These are phyloP conservation scores for Gymnorhina tibicen DNA, from an alignment of 2,113 vertebrate genomes.

Conservation along the genomic window DNA sequence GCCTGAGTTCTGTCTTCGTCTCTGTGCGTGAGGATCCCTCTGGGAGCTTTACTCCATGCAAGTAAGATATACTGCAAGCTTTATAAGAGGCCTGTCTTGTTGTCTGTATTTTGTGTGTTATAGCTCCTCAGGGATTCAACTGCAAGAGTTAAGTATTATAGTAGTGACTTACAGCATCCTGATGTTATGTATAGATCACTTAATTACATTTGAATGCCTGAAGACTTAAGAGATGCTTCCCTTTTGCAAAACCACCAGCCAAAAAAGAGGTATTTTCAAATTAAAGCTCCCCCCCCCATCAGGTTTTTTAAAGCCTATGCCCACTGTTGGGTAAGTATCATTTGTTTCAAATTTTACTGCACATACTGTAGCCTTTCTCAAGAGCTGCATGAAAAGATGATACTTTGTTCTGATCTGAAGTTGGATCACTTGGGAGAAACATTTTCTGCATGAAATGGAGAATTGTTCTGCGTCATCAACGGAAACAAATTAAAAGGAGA, in stretches of 20 bases:
- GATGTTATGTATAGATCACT: not conserved
- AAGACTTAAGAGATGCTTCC: not conserved
- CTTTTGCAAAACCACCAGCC: not conserved
- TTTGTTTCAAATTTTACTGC: not conserved
- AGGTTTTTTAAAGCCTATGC: not conserved
- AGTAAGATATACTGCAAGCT: not conserved
- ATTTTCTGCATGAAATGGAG: slow-evolving; percentile 16
- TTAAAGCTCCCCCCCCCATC: not conserved
- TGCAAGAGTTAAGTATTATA: not conserved
- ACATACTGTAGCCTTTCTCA: not conserved
- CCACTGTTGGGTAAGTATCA: not conserved
- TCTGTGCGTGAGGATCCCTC: not conserved
- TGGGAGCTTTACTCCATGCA: not conserved
- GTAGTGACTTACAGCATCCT: not conserved
- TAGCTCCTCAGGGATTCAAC: not conserved
- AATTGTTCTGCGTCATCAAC: slow-evolving; percentile 11
- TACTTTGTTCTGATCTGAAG: slow-evolving; percentile 22
- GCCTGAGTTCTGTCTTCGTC: not conserved
- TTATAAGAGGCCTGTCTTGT: not conserved
- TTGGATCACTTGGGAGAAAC: not conserved
- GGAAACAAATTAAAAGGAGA: not conserved
- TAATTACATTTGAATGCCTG: not conserved
- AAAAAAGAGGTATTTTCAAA: not conserved
- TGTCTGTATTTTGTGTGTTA: not conserved
- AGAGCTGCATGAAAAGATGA: not conserved